A percentile compares a stretch with the other conserved stretches of the same genome.
Evolutionary conservation across 2,113 vertebrate species (phyloP).

Genomic region (Glareola pratincola): DNA sequence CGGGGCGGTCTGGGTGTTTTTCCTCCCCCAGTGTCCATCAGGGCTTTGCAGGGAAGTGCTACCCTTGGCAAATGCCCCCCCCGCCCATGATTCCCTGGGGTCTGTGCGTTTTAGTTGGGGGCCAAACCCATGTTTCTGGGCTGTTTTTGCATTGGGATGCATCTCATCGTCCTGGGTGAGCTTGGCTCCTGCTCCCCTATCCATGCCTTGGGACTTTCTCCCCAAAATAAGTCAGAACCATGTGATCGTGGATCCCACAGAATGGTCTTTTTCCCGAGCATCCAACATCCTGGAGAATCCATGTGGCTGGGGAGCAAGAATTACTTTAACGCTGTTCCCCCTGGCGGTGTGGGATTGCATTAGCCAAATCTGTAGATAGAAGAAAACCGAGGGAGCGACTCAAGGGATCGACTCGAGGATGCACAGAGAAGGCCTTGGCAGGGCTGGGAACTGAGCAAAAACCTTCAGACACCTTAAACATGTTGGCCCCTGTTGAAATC

Average conservation of each 20-base stretch:
- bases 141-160: neutral
- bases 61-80: neutral
- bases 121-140: neutral
- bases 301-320: neutral
- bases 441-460: neutral
- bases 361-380: neutral
- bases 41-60: neutral
- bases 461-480: neutral
- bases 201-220: neutral
- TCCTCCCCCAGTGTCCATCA: neutral
- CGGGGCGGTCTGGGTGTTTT: accelerated
- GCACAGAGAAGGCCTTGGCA: neutral
- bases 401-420: neutral
- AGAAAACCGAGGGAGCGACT: neutral
- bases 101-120: neutral
- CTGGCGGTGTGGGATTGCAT: neutral
- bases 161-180: neutral
- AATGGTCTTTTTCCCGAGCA: neutral
- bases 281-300: neutral
- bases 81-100: accelerated
- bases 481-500: neutral
- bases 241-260: accelerated
- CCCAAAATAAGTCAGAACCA: neutral
- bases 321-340: neutral
- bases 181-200: neutral